Conservation (phyloP, 2,113 vertebrate genomes). For the Alethe castanea region DNA sequence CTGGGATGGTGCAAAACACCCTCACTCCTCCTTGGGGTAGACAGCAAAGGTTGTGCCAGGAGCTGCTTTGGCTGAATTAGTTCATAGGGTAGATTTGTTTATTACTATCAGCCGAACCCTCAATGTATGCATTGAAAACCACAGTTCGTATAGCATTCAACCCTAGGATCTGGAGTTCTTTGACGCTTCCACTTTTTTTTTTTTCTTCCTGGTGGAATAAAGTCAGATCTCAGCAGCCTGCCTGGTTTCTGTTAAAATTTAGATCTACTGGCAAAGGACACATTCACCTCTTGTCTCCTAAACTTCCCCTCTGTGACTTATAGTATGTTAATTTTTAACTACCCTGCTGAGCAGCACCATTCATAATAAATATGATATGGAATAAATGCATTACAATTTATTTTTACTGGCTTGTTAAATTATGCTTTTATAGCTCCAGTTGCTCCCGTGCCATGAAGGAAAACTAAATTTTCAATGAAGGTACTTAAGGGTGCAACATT, state of each 20-base stretch:
- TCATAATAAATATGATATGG: conserved; percentile 46
- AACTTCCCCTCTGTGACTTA: conserved; percentile 19
- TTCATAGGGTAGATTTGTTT: not conserved
- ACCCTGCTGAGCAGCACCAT: conserved; percentile 23
- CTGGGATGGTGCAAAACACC: not conserved
- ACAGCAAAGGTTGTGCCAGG: not conserved
- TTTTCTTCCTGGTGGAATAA: not conserved
- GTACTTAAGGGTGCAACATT: conserved; percentile 16
- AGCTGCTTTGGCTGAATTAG: not conserved
- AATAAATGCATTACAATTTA: conserved; percentile 45
- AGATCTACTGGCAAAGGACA: conserved; percentile 11
- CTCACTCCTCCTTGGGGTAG: not conserved
- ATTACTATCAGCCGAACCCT: not conserved
- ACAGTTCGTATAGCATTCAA: not conserved
- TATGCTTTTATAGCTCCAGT: conserved; percentile 20
- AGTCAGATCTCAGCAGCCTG: not conserved
- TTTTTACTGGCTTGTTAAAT: conserved; percentile 45
- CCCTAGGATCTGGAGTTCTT: not conserved
- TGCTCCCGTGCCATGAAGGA: not conserved
- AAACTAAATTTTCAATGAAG: conserved; percentile 13
- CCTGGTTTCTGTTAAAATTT: not conserved
- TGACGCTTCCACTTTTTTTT: not conserved
- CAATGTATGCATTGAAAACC: not conserved
- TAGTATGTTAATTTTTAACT: conserved; percentile 49
- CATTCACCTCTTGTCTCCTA: conserved; percentile 33